A percentile compares a stretch with the other conserved stretches of the same genome.
Evolutionary conservation across 2,888 invertebrate genomes (phyloP).

Genomic region (Nephrotoma guestfalica): DNA sequence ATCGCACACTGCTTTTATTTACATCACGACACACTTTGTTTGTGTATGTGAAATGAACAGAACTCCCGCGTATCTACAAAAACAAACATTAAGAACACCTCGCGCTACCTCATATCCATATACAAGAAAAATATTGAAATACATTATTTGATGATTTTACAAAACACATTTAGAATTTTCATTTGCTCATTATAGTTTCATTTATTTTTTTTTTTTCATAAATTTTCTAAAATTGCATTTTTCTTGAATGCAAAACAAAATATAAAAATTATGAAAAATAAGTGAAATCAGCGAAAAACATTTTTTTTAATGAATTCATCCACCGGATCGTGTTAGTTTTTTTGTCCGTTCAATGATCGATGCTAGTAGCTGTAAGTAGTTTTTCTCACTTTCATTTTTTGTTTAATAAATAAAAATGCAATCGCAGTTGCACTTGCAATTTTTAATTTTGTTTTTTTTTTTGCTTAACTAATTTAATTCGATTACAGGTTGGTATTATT

Average conservation of each 20-base stretch:
- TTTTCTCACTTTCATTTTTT: conserved; percentile 4
- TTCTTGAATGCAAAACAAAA: background rate
- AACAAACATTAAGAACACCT: background rate
- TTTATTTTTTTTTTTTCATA: background rate
- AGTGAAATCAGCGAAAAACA: conserved; percentile 3
- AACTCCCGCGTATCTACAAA: background rate
- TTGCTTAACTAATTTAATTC: background rate
- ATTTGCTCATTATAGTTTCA: background rate
- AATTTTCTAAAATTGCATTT: background rate
- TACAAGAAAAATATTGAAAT: background rate
- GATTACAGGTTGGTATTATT: background rate
- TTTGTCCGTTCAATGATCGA: background rate
- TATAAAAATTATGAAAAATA: background rate
- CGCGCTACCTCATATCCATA: background rate
- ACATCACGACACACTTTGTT: background rate
- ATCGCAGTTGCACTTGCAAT: background rate
- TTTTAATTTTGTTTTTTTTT: background rate
- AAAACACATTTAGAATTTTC: background rate
- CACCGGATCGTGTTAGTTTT: conserved; percentile 1
- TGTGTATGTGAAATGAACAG: background rate
- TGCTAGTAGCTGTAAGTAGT: background rate
- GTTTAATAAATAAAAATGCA: background rate
- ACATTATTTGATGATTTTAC: background rate
- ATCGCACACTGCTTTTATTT: too few species aligned
- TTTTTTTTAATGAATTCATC: background rate